Conservation (phyloP, 2,888 invertebrate species). For the Chloroclysta siterata region DNA sequence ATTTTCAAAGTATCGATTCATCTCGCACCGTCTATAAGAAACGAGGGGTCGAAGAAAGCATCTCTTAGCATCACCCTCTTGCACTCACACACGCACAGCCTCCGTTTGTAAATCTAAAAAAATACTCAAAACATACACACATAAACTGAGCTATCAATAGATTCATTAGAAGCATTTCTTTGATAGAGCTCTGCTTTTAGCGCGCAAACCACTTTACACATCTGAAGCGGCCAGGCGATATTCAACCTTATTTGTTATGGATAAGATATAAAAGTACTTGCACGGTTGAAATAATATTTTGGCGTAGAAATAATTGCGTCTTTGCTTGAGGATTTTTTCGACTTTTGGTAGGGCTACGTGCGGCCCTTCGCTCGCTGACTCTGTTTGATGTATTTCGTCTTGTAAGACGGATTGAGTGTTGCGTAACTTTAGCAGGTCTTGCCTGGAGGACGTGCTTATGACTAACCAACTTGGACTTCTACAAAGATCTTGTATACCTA, state of each 20-base stretch:
- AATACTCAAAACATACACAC: slow-evolving; percentile 69
- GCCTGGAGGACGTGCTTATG: slow-evolving; percentile 2
- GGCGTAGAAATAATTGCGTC: slow-evolving; percentile 78
- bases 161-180: slow-evolving; percentile 84
- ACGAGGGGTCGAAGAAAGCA: slow-evolving; percentile 81
- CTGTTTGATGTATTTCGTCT: slow-evolving; percentile 54
- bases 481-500: neutral
- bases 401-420: slow-evolving; percentile 54
- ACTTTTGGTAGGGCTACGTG: slow-evolving; percentile 58
- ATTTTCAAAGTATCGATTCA: slow-evolving; percentile 54
- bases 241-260: slow-evolving; percentile 47
- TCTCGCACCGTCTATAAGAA: slow-evolving; percentile 67
- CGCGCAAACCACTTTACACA: slow-evolving; percentile 54
- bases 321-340: slow-evolving; percentile 71
- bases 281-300: slow-evolving; percentile 44
- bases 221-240: slow-evolving; percentile 41
- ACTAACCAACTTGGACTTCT: neutral
- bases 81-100: slow-evolving; percentile 60
- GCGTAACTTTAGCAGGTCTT: slow-evolving; percentile 30
- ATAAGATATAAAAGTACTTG: slow-evolving; percentile 15
- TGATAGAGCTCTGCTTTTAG: slow-evolving; percentile 80
- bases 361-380: slow-evolving; percentile 41
- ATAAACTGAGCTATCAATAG: slow-evolving; percentile 78
- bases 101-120: slow-evolving; percentile 70
- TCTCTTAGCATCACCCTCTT: slow-evolving; percentile 78